These are phyloP conservation scores for Psophia crepitans DNA, from an alignment of 2,113 vertebrate species.

Conservation along the genomic window DNA sequence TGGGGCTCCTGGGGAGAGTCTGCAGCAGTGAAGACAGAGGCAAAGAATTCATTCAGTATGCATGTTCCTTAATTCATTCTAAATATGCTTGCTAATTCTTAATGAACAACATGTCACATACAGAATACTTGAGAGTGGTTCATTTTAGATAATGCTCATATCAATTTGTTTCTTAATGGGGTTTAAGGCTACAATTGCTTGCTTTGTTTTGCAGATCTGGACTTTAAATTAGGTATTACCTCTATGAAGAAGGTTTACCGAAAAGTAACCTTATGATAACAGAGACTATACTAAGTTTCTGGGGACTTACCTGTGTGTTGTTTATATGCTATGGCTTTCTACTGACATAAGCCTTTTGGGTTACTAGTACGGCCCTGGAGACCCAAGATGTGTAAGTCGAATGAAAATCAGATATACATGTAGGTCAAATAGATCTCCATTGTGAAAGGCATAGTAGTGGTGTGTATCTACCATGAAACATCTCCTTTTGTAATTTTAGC, in stretches of 20 bases:
- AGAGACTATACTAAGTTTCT: not conserved
- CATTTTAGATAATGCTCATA: not conserved
- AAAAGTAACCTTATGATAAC: not conserved
- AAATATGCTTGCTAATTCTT: not conserved
- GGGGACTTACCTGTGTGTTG: not conserved
- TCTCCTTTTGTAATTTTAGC: not conserved
- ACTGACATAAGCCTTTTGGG: not conserved
- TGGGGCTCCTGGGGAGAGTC: too few species aligned
- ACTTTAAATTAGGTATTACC: not conserved
- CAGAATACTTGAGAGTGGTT: not conserved
- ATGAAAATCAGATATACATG: not conserved
- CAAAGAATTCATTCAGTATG: too few species aligned
- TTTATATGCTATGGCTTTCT: not conserved
- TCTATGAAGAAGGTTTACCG: not conserved
- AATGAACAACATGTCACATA: not conserved
- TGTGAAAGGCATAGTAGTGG: not conserved
- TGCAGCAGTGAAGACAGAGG: too few species aligned
- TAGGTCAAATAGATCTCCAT: not conserved
- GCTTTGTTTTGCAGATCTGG: not conserved
- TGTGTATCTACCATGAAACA: not conserved
- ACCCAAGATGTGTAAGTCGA: not conserved
- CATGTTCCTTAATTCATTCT: not conserved
- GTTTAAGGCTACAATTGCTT: not conserved
- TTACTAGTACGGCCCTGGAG: not conserved
- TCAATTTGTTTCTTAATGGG: not conserved